Evolutionary conservation across 1,140 invertebrate genomes (phyloP), one percentile per base, ranked within the genome.

Genomic region (Scaptomyza graminum): DNA sequence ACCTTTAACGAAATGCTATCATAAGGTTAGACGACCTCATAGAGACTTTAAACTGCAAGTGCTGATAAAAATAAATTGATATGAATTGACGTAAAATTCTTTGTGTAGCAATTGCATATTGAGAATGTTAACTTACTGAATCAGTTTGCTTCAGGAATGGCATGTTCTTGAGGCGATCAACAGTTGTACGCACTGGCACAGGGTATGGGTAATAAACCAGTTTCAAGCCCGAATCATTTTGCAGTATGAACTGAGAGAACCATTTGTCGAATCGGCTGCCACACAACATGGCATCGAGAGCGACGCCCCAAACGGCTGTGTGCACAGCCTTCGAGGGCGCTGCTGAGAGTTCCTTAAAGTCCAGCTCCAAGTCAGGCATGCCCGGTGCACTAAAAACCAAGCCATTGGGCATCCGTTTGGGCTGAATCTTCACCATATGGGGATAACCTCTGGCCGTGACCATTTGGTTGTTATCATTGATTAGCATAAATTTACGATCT

Each of bases 181-280:
- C 74, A 1, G 63, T 84, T 5, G 50, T 16, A 9, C 78, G 70
- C 1, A 90, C 67, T 31, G 93, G 90, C 55, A 89, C 82, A 28
- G 94, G 91, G 69, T 93, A 84, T 7, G 93, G 93, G 78, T 94
- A 94, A 76, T 93, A 94, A 1, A 94, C 94, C 16, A 95, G 79
- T 56, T 93, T 91, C 0, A 95, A 72, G 5, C 94, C 94, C 4
- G 71, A 75, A 28, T 94, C 93, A 60, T 94, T 92, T 54, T 93
- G 92, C 3, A 94, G 76, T 56, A 95, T 91, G 67, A 92, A 94
- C 47, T 93, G 90, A 0, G 94, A 95, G 56, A 95, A 85, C 94
- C 94, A 95, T 9, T 90, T 90, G 3, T 94, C 94, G 16, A 92
- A 92, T 65, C 94, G 94, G 50, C 94, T 93, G 13, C 95, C 94